phyloP scores from a whole-genome alignment of 2,113 vertebrate species.

The Cryptotis parvus region DNA sequence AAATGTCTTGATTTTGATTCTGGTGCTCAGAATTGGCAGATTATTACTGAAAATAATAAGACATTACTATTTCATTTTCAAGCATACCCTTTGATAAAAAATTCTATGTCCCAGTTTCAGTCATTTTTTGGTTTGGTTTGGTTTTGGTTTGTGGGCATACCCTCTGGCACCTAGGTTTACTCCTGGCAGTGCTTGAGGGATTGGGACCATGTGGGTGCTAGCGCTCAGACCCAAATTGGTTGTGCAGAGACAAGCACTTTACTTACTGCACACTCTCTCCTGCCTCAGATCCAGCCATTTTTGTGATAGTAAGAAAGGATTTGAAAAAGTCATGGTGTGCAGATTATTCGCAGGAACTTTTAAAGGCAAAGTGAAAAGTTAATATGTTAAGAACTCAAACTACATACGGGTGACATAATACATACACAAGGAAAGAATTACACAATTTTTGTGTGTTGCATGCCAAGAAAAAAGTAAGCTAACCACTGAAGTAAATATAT shows the following conservation, averaged over 20 bases:
- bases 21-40: neutral
- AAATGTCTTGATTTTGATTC: neutral
- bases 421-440: neutral
- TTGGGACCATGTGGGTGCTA: too few species aligned
- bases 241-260: too few species aligned
- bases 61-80: conserved; percentile 17
- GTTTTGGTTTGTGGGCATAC: too few species aligned
- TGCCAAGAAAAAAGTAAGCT: conserved; percentile 11
- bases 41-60: neutral
- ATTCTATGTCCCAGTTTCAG: neutral
- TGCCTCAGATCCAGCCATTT: neutral
- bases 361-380: too few species aligned
- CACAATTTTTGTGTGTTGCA: too few species aligned
- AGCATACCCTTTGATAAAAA: neutral
- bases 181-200: too few species aligned
- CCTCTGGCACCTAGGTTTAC: too few species aligned
- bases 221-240: too few species aligned
- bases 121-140: conserved; percentile 11
- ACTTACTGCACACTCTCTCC: too few species aligned
- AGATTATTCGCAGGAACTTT: too few species aligned
- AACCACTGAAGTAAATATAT: neutral
- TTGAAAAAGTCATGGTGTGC: neutral
- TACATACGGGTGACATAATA: neutral
- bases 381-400: neutral
- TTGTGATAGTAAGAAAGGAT: neutral